Evolutionary conservation across 2,797 vertebrate genomes (phyloP).

Genomic region (Pelochelys cantorii): DNA sequence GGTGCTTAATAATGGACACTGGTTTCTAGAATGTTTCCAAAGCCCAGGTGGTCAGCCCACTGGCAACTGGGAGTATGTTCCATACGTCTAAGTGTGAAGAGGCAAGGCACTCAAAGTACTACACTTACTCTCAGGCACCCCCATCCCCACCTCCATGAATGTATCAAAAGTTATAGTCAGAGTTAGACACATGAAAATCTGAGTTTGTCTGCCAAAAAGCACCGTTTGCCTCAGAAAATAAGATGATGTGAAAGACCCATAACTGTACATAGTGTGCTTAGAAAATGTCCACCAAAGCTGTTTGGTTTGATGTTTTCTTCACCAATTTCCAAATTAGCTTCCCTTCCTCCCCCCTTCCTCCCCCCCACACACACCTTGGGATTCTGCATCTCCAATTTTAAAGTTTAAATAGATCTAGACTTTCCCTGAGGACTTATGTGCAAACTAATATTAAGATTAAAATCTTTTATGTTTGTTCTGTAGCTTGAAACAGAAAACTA

Average conservation of each 20-base stretch:
- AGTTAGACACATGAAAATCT: neutral
- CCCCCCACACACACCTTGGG: neutral
- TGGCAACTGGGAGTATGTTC: neutral
- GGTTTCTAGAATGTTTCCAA: slow-evolving; percentile 23
- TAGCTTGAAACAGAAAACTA: slow-evolving; percentile 79
- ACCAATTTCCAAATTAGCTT: slow-evolving; percentile 22
- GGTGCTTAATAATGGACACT: slow-evolving; percentile 11
- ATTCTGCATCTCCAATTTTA: slow-evolving; percentile 61
- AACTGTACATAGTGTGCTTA: neutral
- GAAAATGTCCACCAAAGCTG: slow-evolving; percentile 11
- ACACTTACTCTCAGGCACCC: neutral
- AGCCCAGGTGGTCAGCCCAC: neutral
- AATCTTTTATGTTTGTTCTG: slow-evolving; percentile 81
- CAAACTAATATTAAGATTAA: slow-evolving; percentile 81
- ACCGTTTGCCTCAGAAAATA: neutral
- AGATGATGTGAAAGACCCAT: neutral
- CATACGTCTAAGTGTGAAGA: neutral
- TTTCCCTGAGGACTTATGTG: slow-evolving; percentile 74
- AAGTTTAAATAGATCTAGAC: slow-evolving; percentile 72
- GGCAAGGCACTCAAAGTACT: neutral
- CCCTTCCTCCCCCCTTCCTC: neutral
- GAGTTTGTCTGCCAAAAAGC: neutral
- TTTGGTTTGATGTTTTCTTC: slow-evolving; percentile 30
- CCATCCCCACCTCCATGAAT: neutral
- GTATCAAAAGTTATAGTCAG: fast-evolving